These are phyloP conservation scores for Protomyctophum bolini DNA, from an alignment of 2,113 vertebrate species.

Conservation along the genomic window DNA sequence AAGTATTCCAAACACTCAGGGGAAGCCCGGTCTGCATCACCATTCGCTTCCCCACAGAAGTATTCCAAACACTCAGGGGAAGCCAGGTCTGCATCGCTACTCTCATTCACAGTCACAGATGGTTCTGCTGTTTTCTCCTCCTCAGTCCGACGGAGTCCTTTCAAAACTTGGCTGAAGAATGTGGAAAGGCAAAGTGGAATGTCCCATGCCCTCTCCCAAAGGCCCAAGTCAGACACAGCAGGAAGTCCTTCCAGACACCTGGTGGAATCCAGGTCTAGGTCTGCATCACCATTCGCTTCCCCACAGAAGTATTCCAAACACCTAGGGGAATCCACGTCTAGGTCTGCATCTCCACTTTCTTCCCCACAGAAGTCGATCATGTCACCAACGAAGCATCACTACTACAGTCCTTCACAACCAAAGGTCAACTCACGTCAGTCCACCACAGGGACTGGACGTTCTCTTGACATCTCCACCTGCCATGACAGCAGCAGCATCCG, in stretches of 20 bases:
- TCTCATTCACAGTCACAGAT: neutral
- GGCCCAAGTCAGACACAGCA: neutral
- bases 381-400: constrained; percentile 10
- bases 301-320: constrained; percentile 10
- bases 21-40: no score
- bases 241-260: constrained; percentile 13
- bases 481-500: fast-evolving
- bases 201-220: constrained; percentile 24
- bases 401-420: neutral
- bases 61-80: no score
- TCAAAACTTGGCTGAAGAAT: constrained; percentile 20
- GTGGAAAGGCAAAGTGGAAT: constrained; percentile 30
- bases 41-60: no score
- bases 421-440: constrained; percentile 18
- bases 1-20: no score
- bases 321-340: neutral
- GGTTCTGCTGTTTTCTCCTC: constrained; percentile 20
- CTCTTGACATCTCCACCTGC: constrained; percentile 36
- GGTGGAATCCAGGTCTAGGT: neutral
- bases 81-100: no score
- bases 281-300: constrained; percentile 10
- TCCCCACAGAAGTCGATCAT: constrained; percentile 2
- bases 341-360: constrained; percentile 1
- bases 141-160: constrained; percentile 48
- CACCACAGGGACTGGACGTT: constrained; percentile 3